Evolutionary conservation across 2,888 invertebrate genomes (phyloP).

Genomic region (Tinea trinotella): DNA sequence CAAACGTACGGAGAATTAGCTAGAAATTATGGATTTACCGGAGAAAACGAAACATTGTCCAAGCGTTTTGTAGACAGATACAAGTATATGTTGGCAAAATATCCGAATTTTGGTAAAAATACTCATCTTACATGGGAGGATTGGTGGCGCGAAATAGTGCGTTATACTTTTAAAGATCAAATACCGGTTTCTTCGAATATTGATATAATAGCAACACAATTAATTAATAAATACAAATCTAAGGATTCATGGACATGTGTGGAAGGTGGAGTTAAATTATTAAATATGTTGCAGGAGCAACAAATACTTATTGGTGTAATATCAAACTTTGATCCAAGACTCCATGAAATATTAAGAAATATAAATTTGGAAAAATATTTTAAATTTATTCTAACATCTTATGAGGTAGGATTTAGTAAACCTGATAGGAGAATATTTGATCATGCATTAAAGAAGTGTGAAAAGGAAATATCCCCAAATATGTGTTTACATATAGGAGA

Average conservation of each 20-base stretch:
- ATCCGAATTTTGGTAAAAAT: constrained; percentile 86
- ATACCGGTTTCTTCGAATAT: constrained; percentile 38
- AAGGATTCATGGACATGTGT: constrained; percentile 81
- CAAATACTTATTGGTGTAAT: constrained; percentile 79
- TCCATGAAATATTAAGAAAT: constrained; percentile 77
- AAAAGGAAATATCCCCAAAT: constrained; percentile 53
- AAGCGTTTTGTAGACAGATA: constrained; percentile 77
- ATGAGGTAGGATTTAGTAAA: constrained; percentile 80
- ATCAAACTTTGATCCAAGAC: constrained; percentile 90
- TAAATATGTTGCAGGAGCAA: constrained; percentile 69
- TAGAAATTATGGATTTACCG: constrained; percentile 77
- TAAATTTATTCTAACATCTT: constrained; percentile 86
- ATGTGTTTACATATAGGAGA: constrained; percentile 90
- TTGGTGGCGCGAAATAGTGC: constrained; percentile 87
- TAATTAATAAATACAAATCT: constrained; percentile 81
- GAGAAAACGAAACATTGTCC: constrained; percentile 61
- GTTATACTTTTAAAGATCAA: constrained; percentile 74
- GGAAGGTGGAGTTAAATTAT: constrained; percentile 76
- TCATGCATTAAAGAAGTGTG: constrained; percentile 67
- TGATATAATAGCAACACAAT: constrained; percentile 62
- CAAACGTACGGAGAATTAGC: constrained; percentile 82
- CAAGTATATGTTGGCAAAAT: constrained; percentile 73
- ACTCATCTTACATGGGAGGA: constrained; percentile 79
- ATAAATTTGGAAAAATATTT: constrained; percentile 80
- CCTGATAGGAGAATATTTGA: constrained; percentile 82